Evolutionary conservation across 2,113 vertebrate species (phyloP), one percentile per base, ranked within the genome.

Genomic region (Heptranchias perlo): DNA sequence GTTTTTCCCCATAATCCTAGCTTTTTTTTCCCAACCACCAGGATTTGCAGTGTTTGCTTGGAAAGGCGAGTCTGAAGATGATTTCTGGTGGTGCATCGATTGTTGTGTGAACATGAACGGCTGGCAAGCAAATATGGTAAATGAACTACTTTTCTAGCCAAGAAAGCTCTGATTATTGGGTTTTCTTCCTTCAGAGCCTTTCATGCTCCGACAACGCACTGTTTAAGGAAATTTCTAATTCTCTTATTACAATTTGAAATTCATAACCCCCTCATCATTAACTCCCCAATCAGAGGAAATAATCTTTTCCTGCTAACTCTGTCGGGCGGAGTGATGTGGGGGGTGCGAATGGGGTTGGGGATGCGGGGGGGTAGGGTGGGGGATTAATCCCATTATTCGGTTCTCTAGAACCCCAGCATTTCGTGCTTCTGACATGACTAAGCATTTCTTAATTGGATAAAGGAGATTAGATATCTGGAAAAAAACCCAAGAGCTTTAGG

Each of bases 21-120:
- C 31, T 35, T 69, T 95, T 28, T 52, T 69, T 35, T 28, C 39
- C 76, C 14, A 39, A 62, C 44, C 39, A 2, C 16, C 58, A 99
- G 99, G 99, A 96, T 98, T 99, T 54, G 98, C 99, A 0, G 99
- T 99, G 97, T 99, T 99, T 97, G 99, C 99, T 58, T 99, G 99
- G 99, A 99, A 99, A 96, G 99, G 99, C 44, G 99, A 99, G 97
- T 99, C 99, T 0, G 99, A 99, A 97, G 99, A 99, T 94, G 99
- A 99, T 97, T 99, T 99, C 98, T 99, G 99, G 99, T 99, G 99
- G 99, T 99, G 99, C 97, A 99, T 99, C 54, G 99, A 99, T 97
- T 98, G 98, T 96, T 99, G 99, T 96, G 98, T 99, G 96, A 99
- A 98, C 97, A 97, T 98, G 2, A 99, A 99, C 93, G 98, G 98